A percentile compares a stretch with the other conserved stretches of the same genome.
Evolutionary conservation across 2,113 vertebrate genomes (phyloP).

Genomic region (Dromas ardeola): DNA sequence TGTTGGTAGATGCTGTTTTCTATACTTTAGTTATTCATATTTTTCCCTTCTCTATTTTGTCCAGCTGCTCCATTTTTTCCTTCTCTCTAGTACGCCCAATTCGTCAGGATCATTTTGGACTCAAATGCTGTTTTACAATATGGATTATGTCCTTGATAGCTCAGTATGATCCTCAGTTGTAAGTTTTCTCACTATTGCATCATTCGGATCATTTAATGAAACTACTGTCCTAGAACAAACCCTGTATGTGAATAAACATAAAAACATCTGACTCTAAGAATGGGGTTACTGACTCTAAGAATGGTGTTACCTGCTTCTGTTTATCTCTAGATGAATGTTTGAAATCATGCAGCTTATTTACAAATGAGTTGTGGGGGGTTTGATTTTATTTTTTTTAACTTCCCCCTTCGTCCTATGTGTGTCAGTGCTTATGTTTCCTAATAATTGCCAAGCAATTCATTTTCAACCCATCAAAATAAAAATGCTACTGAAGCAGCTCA

Average conservation of each 20-base stretch:
- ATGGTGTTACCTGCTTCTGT: not conserved
- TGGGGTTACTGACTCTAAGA: not conserved
- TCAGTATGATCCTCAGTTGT: not conserved
- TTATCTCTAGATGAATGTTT: not conserved
- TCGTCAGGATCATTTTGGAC: not conserved
- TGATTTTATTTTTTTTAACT: not conserved
- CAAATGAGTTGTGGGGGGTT: rapidly evolving
- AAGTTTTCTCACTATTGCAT: not conserved
- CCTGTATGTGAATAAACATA: not conserved
- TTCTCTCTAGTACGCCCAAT: not conserved
- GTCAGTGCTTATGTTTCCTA: not conserved
- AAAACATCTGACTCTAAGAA: not conserved
- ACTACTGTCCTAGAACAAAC: not conserved
- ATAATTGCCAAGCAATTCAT: not conserved
- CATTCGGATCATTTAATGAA: not conserved
- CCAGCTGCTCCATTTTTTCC: not conserved
- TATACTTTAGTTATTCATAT: not conserved
- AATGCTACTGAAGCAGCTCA: not conserved
- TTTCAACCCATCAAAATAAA: not conserved
- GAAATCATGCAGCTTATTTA: not conserved
- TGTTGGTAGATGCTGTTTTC: not conserved
- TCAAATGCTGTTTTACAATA: not conserved
- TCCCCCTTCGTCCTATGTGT: not conserved
- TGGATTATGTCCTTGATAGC: not conserved
- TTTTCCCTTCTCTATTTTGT: not conserved